Conservation (phyloP, 1,140 invertebrate species). For the Achatina immaculata region DNA sequence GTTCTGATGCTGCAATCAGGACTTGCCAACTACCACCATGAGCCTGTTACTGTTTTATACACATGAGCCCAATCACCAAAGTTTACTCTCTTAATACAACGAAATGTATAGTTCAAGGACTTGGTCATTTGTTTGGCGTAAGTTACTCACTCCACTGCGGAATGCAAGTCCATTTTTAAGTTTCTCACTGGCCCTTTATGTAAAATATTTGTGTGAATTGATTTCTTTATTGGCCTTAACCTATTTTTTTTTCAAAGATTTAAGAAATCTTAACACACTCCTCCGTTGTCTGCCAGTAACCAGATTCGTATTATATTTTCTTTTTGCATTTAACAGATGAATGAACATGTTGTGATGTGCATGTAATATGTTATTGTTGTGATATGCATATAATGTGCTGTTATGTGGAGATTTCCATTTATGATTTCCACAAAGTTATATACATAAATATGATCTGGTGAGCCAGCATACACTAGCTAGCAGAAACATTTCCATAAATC, state of each 20-base stretch:
- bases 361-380: not conserved
- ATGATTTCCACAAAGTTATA: not conserved
- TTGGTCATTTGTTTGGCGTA: not conserved
- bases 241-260: not conserved
- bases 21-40: not conserved
- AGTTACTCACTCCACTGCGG: not conserved
- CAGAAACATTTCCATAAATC: not conserved
- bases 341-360: not conserved
- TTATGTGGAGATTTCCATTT: not conserved
- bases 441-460: not conserved
- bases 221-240: not conserved
- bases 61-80: not conserved
- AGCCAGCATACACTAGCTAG: no score
- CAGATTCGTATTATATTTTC: not conserved
- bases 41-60: not conserved
- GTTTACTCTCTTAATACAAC: slow-evolving; percentile 9
- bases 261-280: not conserved
- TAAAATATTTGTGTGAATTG: not conserved
- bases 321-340: not conserved
- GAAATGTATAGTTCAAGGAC: not conserved
- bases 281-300: no score
- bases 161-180: not conserved
- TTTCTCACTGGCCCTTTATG: not conserved
- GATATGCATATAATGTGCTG: not conserved
- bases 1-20: slow-evolving; percentile 50